Evolutionary conservation across 2,888 invertebrate genomes (phyloP), one percentile per base, ranked within the genome.

Genomic region (Therioaphis trifolii): DNA sequence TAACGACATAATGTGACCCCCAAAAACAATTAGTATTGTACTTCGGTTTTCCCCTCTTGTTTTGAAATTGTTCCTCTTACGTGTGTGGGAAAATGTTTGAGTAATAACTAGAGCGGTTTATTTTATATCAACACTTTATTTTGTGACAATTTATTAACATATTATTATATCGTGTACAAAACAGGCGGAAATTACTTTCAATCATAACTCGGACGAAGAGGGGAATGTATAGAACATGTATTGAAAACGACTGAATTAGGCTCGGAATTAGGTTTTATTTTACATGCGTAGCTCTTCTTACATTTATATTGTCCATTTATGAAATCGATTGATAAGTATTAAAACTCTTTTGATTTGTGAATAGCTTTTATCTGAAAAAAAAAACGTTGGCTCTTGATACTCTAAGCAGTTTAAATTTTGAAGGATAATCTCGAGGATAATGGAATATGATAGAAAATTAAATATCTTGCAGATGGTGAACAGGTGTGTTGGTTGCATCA

Each of bases 181-280:
- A 82, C 61, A 14, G 27, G 74, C 72, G 82, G 82, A 82, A 74
- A 82, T 82, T 49, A 72, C 24, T 63, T 63, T 82, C 74, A 82
- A 74, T 74, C 63, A 66, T 69, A 35, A 66, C 24, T 24, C 24
- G 40, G 7, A 21, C 18, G 24, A 18, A n/a, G 14, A 79, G 55
- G 52, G 40, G 52, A 40, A 58, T 35, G 15, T 40, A 21, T 24
- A 15, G 29, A 24, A 52, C 35, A 24, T n/a, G 55, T 49, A 24
- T 55, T 52, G 35, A 78, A 78, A 78, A 55, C 24, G 52, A 68
- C 55, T 35, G 52, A 68, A 78, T n/a, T 3, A 27, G 35, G 68
- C 40, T n/a, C n/a, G n/a, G n/a, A n/a, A n/a, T n/a, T n/a, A n/a
- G n/a, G n/a, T 40, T 40, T 55, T 24, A 5, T 78, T 55, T 55